Evolutionary conservation across 2,888 invertebrate species (phyloP).

Genomic region (Hedya salicella): DNA sequence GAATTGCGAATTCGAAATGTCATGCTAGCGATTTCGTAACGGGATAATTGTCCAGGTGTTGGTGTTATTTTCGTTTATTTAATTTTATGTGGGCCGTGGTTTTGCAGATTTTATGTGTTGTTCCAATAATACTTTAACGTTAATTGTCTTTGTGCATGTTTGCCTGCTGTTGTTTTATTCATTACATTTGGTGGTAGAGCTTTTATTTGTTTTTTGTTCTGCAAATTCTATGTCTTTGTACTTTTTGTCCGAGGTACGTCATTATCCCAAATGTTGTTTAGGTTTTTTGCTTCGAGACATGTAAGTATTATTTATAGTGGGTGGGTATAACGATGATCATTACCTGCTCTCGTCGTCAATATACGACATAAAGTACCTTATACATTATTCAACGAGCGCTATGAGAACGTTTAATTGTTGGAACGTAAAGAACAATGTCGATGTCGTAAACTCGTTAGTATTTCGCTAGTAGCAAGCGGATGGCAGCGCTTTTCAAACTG

Average conservation of each 20-base stretch:
- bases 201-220: slow-evolving; percentile 46
- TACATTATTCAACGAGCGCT: slow-evolving; percentile 59
- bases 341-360: slow-evolving; percentile 48
- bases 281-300: slow-evolving; percentile 45
- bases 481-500: slow-evolving; percentile 51
- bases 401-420: slow-evolving; percentile 60
- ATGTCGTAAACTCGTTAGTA: slow-evolving; percentile 50
- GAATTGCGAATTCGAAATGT: background rate
- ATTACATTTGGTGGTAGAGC: slow-evolving; percentile 58
- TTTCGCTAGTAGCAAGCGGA: slow-evolving; percentile 50
- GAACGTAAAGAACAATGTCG: slow-evolving; percentile 59
- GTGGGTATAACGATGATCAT: slow-evolving; percentile 47
- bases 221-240: slow-evolving; percentile 44
- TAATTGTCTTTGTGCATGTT: slow-evolving; percentile 79
- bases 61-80: slow-evolving; percentile 60
- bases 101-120: slow-evolving; percentile 58
- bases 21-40: slow-evolving; percentile 59
- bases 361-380: slow-evolving; percentile 52
- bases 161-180: slow-evolving; percentile 69
- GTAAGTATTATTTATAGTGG: slow-evolving; percentile 47
- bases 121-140: slow-evolving; percentile 61
- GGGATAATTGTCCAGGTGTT: slow-evolving; percentile 67
- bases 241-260: slow-evolving; percentile 39
- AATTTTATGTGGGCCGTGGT: slow-evolving; percentile 58
- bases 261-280: slow-evolving; percentile 50